Base-by-base conservation (phyloP, 2,797 vertebrate genomes). In the Halcyon smyrnensis region DNA sequence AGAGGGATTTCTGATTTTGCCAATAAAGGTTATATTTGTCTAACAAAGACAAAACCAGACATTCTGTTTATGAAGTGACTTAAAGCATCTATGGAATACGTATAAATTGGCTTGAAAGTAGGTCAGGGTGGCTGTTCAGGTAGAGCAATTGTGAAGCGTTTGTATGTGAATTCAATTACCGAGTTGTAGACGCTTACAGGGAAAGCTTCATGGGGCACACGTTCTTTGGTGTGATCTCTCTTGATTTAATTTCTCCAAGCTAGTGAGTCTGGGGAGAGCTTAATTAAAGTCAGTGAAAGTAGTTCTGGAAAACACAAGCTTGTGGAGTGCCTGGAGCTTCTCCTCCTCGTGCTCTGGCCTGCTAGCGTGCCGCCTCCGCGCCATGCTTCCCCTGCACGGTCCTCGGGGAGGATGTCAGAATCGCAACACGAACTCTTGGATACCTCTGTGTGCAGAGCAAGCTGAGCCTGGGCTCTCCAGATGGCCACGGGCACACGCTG, bases 21-120 rank as follows among this genome's bases (percentile, higher is more conserved):
- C 54, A 53, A 28, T 84, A 91, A 50, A 16, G 70, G 87, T 86
- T 97, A 74, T 51, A 20, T 93, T 96, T 90, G 76, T 93, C 95
- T 92, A 88, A 90, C 32, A 59, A 86, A 91, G 94, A 94, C 54
- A 67, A 83, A 77, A 92, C 87, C 79, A 51, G 64, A 70, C 88
- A 39, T 50, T 67, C 50, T 95, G 51, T 93, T 95, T 89, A 45
- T 90, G 75, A 96, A 96, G 76, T 67, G 95, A 70, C 69, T 95
- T 85, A 34, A 68, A 94, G 95, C 95, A 62, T 92, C 84, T 68
- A 39, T 11, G 81, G 89, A 84, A 79, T 12, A 83, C 50, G 28
- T 46, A 59, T 41, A 84, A 95, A 97, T 84, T 82, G 94, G 62
- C 89, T 96, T 39, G 93, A 71, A 98, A 97, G 85, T 96, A 94